Percentiles rank a stretch among this genome's conserved stretches.
phyloP scores from a whole-genome alignment of 2,888 invertebrate species.

The Caenorhabditis afra region DNA sequence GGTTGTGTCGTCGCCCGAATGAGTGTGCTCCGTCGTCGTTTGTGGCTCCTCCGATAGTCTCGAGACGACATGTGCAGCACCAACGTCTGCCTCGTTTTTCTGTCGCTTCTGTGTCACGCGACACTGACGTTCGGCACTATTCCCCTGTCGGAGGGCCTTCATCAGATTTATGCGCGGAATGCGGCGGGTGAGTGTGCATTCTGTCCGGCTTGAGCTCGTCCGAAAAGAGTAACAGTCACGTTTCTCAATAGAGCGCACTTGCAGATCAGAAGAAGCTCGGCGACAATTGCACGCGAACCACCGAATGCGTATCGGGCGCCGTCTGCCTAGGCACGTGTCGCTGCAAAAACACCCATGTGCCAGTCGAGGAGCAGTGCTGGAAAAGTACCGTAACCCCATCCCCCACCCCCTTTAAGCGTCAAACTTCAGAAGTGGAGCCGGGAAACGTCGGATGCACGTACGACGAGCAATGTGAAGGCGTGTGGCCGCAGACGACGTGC shows the following conservation, averaged over 20 bases:
- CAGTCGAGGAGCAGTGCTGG: constrained; percentile 73
- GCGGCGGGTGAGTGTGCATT: constrained; percentile 42
- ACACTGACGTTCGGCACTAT: constrained; percentile 40
- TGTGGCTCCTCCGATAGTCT: no score
- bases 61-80: no score
- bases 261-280: constrained; percentile 61
- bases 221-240: no score
- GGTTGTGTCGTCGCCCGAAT: no score
- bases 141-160: constrained; percentile 55
- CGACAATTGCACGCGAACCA: constrained; percentile 64
- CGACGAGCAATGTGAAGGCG: constrained; percentile 75
- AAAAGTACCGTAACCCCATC: constrained; percentile 58
- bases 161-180: constrained; percentile 53
- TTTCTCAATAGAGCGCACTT: no score
- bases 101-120: no score
- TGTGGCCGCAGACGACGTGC: constrained; percentile 71
- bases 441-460: constrained; percentile 75
- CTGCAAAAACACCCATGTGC: constrained; percentile 67
- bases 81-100: no score
- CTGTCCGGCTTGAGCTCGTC: no score
- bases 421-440: constrained; percentile 70
- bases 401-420: no score
- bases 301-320: constrained; percentile 72
- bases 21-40: no score
- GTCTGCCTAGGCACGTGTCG: constrained; percentile 68